Evolutionary conservation across 2,797 vertebrate species (phyloP).

Genomic region (Sebastes glaucus): DNA sequence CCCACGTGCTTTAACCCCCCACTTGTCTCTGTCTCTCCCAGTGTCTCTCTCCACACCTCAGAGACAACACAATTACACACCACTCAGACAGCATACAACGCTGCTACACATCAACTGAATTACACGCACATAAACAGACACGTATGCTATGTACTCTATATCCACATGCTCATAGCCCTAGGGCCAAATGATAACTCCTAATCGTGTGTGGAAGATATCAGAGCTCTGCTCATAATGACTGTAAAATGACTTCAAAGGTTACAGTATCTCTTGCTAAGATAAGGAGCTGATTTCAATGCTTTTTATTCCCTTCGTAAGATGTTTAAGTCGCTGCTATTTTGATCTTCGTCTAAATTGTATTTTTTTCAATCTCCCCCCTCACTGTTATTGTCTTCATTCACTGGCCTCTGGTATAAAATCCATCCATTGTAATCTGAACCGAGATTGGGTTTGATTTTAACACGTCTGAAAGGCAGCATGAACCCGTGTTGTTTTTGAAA

Average conservation of each 20-base stretch:
- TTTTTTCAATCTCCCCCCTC: neutral
- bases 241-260: slow-evolving; percentile 62
- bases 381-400: slow-evolving; percentile 10
- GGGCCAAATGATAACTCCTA: slow-evolving; percentile 38
- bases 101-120: slow-evolving; percentile 25
- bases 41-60: slow-evolving; percentile 43
- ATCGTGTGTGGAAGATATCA: slow-evolving; percentile 34
- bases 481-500: slow-evolving; percentile 15
- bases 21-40: neutral
- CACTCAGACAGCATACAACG: neutral
- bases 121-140: slow-evolving; percentile 6
- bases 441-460: slow-evolving; percentile 40
- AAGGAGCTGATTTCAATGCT: slow-evolving; percentile 5
- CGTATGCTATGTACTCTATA: neutral
- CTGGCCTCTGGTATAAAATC: slow-evolving; percentile 23
- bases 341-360: slow-evolving; percentile 22
- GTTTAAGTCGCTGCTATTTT: slow-evolving; percentile 10
- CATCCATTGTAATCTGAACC: slow-evolving; percentile 31
- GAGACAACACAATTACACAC: slow-evolving; percentile 51
- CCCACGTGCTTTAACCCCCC: slow-evolving; percentile 17
- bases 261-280: slow-evolving; percentile 35
- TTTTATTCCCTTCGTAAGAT: neutral
- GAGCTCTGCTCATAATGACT: slow-evolving; percentile 38
- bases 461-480: slow-evolving; percentile 18
- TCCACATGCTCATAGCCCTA: neutral